Conservation (phyloP, 2,888 invertebrate genomes). For the Coenonympha glycerion region DNA sequence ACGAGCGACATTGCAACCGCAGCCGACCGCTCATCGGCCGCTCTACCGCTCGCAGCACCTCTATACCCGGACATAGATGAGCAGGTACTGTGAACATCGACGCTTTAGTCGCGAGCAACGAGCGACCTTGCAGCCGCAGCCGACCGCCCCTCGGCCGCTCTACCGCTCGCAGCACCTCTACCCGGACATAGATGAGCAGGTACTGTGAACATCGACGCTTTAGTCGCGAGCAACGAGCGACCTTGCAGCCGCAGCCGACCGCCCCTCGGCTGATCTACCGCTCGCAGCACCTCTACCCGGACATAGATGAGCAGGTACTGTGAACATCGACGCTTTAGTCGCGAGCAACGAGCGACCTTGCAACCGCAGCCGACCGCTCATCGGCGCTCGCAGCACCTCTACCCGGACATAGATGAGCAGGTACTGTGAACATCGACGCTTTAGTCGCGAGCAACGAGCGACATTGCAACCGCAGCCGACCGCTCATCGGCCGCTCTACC, state of each 20-base stretch:
- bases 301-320: slow-evolving; percentile 71
- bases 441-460: neutral
- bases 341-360: neutral
- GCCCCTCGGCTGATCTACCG: slow-evolving; percentile 46
- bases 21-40: too few species aligned
- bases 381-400: too few species aligned
- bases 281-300: slow-evolving; percentile 59
- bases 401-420: too few species aligned
- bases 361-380: too few species aligned
- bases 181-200: neutral
- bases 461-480: slow-evolving; percentile 60
- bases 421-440: too few species aligned
- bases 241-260: slow-evolving; percentile 60
- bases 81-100: too few species aligned
- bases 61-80: too few species aligned
- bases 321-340: neutral
- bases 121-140: slow-evolving; percentile 37
- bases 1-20: too few species aligned
- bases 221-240: slow-evolving; percentile 34
- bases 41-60: too few species aligned
- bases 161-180: slow-evolving; percentile 31
- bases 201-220: neutral
- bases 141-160: slow-evolving; percentile 23
- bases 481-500: slow-evolving; percentile 39
- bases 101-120: too few species aligned